Percentiles rank a stretch among this genome's conserved stretches.
These are phyloP conservation scores for Zaprionus capensis DNA, from an alignment of 1,140 invertebrate genomes.

Conservation along the genomic window DNA sequence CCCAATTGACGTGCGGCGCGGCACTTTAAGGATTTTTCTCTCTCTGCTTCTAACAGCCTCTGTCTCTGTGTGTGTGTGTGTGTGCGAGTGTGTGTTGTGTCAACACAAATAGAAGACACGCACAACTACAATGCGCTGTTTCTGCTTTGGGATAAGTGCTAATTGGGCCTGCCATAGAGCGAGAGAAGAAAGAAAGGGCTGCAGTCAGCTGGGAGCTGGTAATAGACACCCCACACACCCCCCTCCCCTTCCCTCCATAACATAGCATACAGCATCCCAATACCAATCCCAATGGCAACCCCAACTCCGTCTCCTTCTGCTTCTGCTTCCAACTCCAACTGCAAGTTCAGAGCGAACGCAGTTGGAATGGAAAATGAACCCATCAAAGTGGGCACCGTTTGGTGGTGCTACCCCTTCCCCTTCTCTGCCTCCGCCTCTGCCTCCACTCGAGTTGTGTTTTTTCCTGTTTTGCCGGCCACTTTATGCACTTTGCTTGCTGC, in stretches of 20 bases:
- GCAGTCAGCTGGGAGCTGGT: constrained; percentile 53
- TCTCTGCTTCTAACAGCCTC: not conserved
- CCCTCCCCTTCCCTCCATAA: not conserved
- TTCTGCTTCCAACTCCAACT: not conserved
- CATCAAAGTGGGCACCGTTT: constrained; percentile 51
- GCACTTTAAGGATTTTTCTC: constrained; percentile 59
- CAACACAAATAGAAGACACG: constrained; percentile 50
- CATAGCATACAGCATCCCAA: not conserved
- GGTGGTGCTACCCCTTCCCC: constrained; percentile 10
- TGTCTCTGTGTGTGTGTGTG: not conserved
- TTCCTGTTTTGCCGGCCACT: constrained; percentile 50
- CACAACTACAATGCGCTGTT: constrained; percentile 24
- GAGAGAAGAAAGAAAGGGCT: constrained; percentile 46
- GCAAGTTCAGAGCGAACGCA: not conserved
- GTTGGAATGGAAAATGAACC: constrained; percentile 39
- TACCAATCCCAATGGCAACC: no score
- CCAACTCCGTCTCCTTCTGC: not conserved
- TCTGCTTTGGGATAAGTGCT: constrained; percentile 69
- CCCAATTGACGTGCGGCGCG: constrained; percentile 53
- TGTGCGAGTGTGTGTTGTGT: constrained; percentile 50
- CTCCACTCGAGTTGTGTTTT: constrained; percentile 9
- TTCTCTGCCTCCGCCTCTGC: not conserved
- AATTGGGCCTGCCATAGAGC: constrained; percentile 66
- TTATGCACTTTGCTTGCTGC: constrained; percentile 68
- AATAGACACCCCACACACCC: constrained; percentile 20